These are phyloP conservation scores for Perccottus glenii DNA, from an alignment of 2,113 vertebrate genomes.

Conservation along the genomic window DNA sequence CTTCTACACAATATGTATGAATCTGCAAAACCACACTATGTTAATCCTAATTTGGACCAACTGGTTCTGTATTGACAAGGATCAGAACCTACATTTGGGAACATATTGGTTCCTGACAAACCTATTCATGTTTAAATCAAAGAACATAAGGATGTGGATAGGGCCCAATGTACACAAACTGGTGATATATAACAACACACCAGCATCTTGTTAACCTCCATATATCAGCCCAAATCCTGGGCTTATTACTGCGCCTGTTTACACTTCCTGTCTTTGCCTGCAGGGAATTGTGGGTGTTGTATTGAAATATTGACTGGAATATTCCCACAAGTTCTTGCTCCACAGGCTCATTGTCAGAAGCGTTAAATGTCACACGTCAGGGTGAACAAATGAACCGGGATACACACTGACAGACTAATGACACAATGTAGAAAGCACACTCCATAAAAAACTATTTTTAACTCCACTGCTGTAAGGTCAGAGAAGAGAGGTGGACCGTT, in stretches of 20 bases:
- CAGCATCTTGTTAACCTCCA: conserved; percentile 49
- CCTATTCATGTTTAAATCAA: too few species aligned
- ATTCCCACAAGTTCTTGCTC: conserved; percentile 34
- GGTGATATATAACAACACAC: conserved; percentile 8
- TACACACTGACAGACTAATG: conserved; percentile 6
- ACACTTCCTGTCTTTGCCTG: conserved; percentile 53
- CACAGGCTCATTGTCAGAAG: conserved; percentile 45
- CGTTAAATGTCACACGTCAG: conserved; percentile 57
- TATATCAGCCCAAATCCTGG: conserved; percentile 37
- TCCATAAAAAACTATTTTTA: too few species aligned
- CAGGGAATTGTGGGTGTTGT: conserved; percentile 63
- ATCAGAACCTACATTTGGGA: too few species aligned
- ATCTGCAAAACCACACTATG: too few species aligned
- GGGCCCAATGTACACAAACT: too few species aligned
- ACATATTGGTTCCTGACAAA: too few species aligned
- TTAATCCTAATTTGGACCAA: too few species aligned
- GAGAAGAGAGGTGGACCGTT: too few species aligned
- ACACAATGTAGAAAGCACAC: not conserved
- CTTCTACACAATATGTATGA: too few species aligned
- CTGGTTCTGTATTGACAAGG: too few species aligned
- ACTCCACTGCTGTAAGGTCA: too few species aligned
- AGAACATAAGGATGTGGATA: too few species aligned
- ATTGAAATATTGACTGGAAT: conserved; percentile 65
- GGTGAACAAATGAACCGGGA: not conserved
- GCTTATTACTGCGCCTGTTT: conserved; percentile 49